Evolutionary conservation across 2,797 vertebrate genomes (phyloP).

Genomic region (Melanotaenia nigrans): DNA sequence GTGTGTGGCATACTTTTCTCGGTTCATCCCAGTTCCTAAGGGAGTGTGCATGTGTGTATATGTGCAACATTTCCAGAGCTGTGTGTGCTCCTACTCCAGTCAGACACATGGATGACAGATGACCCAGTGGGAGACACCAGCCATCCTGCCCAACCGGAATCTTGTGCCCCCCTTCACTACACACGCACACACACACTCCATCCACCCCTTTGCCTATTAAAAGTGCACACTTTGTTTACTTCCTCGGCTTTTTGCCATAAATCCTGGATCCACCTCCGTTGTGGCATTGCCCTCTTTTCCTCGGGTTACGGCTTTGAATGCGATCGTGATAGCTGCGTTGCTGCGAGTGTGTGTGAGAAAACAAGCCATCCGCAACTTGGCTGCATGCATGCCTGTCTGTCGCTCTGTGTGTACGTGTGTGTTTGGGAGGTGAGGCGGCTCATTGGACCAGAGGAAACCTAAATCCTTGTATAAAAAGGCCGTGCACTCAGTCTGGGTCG

Average conservation of each 20-base stretch:
- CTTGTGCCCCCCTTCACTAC: slow-evolving; percentile 11
- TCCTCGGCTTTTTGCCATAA: slow-evolving; percentile 74
- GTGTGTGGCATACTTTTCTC: slow-evolving; percentile 64
- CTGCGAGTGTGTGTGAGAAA: slow-evolving; percentile 32
- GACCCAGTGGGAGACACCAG: slow-evolving; percentile 79
- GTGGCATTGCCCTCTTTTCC: slow-evolving; percentile 70
- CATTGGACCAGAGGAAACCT: slow-evolving; percentile 88
- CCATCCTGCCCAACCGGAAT: slow-evolving; percentile 78
- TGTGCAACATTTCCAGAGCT: slow-evolving; percentile 58
- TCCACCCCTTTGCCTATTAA: slow-evolving; percentile 51
- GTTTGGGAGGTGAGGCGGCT: slow-evolving; percentile 30
- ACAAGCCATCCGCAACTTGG: slow-evolving; percentile 67
- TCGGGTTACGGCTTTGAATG: slow-evolving; percentile 69
- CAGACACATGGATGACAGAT: slow-evolving; percentile 83
- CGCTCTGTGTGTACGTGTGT: slow-evolving; percentile 14
- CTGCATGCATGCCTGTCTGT: slow-evolving; percentile 58
- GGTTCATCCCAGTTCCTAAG: slow-evolving; percentile 68
- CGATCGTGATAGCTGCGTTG: slow-evolving; percentile 69
- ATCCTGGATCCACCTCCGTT: slow-evolving; percentile 68
- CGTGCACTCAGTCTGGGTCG: slow-evolving; percentile 88
- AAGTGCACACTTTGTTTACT: slow-evolving; percentile 77
- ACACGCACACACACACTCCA: slow-evolving; percentile 15
- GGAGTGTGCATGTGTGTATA: slow-evolving; percentile 50
- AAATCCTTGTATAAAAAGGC: slow-evolving; percentile 95
- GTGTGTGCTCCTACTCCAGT: slow-evolving; percentile 70